Evolutionary conservation across 2,113 vertebrate genomes (phyloP).

Genomic region (Calypte anna): DNA sequence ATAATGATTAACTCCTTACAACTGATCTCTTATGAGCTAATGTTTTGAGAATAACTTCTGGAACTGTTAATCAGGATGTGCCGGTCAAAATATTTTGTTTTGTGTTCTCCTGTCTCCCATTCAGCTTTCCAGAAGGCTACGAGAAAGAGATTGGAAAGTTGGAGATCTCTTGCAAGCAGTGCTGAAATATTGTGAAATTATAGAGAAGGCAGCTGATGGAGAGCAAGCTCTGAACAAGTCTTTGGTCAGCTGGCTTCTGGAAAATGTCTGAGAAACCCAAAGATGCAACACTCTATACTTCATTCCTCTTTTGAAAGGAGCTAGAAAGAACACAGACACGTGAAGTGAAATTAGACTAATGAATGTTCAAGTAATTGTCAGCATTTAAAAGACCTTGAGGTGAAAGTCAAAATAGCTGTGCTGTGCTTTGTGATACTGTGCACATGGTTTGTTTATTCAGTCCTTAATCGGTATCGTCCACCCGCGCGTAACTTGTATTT

Average conservation of each 20-base stretch:
- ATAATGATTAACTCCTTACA: constrained; percentile 42
- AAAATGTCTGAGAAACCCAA: constrained; percentile 78
- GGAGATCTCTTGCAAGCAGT: constrained; percentile 91
- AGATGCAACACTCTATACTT: constrained; percentile 2
- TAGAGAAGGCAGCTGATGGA: constrained; percentile 39
- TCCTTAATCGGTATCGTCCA: constrained; percentile 52
- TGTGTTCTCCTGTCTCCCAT: constrained; percentile 5
- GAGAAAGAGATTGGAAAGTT: constrained; percentile 86
- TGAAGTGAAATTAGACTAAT: constrained; percentile 33
- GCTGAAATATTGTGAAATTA: constrained; percentile 86
- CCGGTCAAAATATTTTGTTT: background rate
- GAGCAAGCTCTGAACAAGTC: constrained; percentile 68
- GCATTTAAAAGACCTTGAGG: constrained; percentile 54
- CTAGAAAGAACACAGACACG: background rate
- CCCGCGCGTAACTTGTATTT: constrained; percentile 37
- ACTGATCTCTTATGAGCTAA: constrained; percentile 15
- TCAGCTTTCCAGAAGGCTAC: constrained; percentile 86
- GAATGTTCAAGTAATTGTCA: constrained; percentile 45
- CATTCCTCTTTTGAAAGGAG: constrained; percentile 57
- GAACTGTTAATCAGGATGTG: constrained; percentile 32
- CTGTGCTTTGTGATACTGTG: constrained; percentile 67
- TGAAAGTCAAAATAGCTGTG: constrained; percentile 68
- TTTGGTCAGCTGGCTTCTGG: constrained; percentile 91
- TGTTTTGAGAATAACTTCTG: constrained; percentile 19
- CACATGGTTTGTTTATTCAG: constrained; percentile 64